phyloP scores from a whole-genome alignment of 2,888 invertebrate genomes.

The Dromius quadrimaculatus region DNA sequence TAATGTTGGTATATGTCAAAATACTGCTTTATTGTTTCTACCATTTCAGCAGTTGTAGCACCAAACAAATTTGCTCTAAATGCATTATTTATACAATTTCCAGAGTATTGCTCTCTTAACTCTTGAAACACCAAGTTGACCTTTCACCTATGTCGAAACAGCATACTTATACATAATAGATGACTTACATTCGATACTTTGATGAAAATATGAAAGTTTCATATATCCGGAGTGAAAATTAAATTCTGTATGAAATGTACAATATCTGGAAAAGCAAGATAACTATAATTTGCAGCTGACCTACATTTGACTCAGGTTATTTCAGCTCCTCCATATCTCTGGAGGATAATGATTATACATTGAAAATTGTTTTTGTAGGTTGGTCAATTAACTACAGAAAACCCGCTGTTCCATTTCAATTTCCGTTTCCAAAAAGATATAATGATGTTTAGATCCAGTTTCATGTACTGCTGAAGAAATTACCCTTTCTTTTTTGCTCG shows the following conservation, averaged over 20 bases:
- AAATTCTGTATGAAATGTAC: no score
- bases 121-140: neutral
- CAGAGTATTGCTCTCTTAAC: neutral
- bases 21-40: no score
- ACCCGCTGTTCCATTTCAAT: no score
- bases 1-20: no score
- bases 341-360: no score
- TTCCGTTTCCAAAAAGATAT: no score
- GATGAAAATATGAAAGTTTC: neutral
- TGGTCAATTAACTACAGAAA: no score
- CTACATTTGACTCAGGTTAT: neutral
- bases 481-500: no score
- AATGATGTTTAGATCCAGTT: no score
- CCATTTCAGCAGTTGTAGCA: neutral
- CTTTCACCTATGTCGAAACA: neutral
- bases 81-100: neutral
- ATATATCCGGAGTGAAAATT: no score
- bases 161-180: neutral
- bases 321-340: neutral
- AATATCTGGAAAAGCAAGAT: neutral
- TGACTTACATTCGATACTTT: neutral
- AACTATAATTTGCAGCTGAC: slow-evolving; percentile 8
- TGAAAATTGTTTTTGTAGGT: no score
- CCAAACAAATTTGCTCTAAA: neutral
- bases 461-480: no score